Evolutionary conservation across 1,140 invertebrate species (phyloP), one percentile per base, ranked within the genome.

Genomic region (Acromyrmex echinatior): DNA sequence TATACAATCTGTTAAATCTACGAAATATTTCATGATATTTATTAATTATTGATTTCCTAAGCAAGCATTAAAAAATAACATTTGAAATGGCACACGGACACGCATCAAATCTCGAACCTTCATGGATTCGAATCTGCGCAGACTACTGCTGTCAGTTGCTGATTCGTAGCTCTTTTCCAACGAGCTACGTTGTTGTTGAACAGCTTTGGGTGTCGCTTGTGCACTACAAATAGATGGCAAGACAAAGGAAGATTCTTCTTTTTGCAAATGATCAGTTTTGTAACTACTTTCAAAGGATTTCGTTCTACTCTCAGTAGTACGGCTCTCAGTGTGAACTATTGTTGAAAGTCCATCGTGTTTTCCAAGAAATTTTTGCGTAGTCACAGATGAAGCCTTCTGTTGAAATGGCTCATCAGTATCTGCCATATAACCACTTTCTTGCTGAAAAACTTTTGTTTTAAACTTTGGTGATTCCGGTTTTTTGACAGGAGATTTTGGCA

Each of bases 381-480:
- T 90, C 21, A 66, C 87, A 31, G 45, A 81, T 10, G 62, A 90
- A 0, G 58, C 25, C 35, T 90, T 92, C 31, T 93, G 92, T 9
- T 93, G 89, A 25, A 96, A 94, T 0, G 96, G 96, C 87, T 97
- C 97, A 89, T 97, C 97, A 0, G 97, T 97, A 91, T 97, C 97
- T 1, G 97, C 97, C 92, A 97, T 97, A 89, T 97, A 97, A 18
- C 97, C 97, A 92, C 96, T 97, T 86, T 97, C 96, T 93, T 96
- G 92, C 63, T 96, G 93, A 35, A 94, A 94, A 71, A 87, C 95
- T 94, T 95, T 96, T 87, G 92, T 90, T 85, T 96, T 96, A 5
- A 95, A 94, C 92, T 97, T 96, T 6, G 96, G 96, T 14, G 96
- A 96, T 68, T 96, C 96, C 12, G 96, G 96, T 90, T 96, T 97